phyloP scores from a whole-genome alignment of 2,888 invertebrate genomes.

The Limnephilus auricula region DNA sequence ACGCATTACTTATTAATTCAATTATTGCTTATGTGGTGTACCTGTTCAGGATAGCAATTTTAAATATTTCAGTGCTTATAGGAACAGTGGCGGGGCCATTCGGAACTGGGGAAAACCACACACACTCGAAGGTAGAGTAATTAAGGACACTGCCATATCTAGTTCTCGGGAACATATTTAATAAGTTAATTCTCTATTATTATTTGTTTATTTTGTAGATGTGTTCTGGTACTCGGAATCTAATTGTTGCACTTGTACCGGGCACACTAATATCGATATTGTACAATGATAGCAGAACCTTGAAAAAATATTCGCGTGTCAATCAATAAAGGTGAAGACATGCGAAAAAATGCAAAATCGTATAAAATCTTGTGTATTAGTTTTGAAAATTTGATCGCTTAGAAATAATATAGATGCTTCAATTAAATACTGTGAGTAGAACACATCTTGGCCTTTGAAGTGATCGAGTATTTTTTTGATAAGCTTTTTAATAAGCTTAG shows the following conservation, averaged over 20 bases:
- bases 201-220: not conserved
- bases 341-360: too few species aligned
- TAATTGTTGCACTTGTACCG: not conserved
- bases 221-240: not conserved
- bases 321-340: too few species aligned
- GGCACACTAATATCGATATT: not conserved
- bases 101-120: not conserved
- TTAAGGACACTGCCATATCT: not conserved
- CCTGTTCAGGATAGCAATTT: not conserved
- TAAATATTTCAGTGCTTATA: not conserved
- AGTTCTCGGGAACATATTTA: not conserved
- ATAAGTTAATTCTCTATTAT: not conserved
- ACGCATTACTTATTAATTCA: too few species aligned
- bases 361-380: too few species aligned
- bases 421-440: too few species aligned
- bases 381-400: too few species aligned
- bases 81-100: not conserved
- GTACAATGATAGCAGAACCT: not conserved
- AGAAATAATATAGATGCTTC: too few species aligned
- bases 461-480: too few species aligned
- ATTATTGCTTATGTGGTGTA: not conserved
- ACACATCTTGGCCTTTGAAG: too few species aligned
- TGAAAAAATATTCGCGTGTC: not conserved
- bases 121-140: not conserved
- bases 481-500: too few species aligned